These are phyloP conservation scores for Cinclus cinclus DNA, from an alignment of 2,113 vertebrate species.

Conservation along the genomic window DNA sequence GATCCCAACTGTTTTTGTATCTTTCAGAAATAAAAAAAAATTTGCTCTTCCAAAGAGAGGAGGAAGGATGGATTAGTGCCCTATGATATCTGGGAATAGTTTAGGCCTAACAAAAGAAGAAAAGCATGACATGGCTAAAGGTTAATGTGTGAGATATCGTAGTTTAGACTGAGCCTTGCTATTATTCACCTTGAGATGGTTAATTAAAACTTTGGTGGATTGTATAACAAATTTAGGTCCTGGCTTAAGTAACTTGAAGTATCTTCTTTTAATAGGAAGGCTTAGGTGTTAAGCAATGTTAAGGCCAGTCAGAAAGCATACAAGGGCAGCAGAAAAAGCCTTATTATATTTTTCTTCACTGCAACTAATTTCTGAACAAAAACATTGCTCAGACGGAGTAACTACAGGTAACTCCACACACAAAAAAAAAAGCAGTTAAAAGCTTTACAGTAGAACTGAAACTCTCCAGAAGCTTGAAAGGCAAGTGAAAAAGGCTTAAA, in stretches of 20 bases:
- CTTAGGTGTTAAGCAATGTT: not conserved
- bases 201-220: not conserved
- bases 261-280: not conserved
- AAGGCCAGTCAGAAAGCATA: not conserved
- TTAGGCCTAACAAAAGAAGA: not conserved
- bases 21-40: not conserved
- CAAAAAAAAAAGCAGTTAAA: not conserved
- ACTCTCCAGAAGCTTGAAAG: not conserved
- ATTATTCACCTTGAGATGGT: not conserved
- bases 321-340: rapidly evolving
- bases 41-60: not conserved
- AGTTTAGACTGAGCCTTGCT: not conserved
- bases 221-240: not conserved
- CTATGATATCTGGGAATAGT: not conserved
- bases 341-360: not conserved
- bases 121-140: not conserved
- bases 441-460: not conserved
- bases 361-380: not conserved
- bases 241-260: not conserved
- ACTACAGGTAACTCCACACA: not conserved
- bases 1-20: not conserved
- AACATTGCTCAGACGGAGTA: not conserved
- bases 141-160: rapidly evolving
- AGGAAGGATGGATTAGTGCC: not conserved
- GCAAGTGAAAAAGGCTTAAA: not conserved